A percentile compares a stretch with the other conserved stretches of the same genome.
These are phyloP conservation scores for Cyphomyrus plagiostoma DNA, from an alignment of 2,113 vertebrate species.

Conservation along the genomic window DNA sequence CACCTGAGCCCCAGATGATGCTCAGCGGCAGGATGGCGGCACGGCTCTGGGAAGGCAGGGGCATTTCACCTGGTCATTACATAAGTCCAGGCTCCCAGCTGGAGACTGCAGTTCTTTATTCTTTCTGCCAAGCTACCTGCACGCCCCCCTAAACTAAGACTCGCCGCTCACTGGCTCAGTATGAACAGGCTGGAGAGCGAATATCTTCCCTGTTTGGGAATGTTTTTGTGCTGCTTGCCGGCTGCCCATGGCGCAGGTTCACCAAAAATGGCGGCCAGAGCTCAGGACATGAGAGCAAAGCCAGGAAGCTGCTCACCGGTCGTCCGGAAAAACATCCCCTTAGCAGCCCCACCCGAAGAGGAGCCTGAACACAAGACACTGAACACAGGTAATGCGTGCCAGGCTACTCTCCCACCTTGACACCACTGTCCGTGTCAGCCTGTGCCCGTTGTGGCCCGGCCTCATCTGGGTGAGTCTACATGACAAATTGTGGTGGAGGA, in stretches of 20 bases:
- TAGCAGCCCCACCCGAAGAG: neutral
- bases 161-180: constrained; percentile 55
- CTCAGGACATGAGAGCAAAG: neutral
- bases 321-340: neutral
- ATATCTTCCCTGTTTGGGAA: neutral
- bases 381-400: neutral
- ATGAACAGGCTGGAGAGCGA: constrained; percentile 37
- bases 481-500: neutral
- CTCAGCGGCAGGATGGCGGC: no score
- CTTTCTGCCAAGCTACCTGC: constrained; percentile 39
- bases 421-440: neutral
- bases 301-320: neutral
- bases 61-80: constrained; percentile 59
- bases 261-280: neutral
- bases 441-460: neutral
- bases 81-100: constrained; percentile 34
- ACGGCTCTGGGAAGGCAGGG: neutral
- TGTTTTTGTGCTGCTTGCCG: neutral
- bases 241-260: neutral
- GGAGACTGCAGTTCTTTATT: neutral
- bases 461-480: neutral
- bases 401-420: neutral
- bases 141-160: constrained; percentile 45
- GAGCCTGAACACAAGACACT: neutral
- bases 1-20: neutral